phyloP scores from a whole-genome alignment of 2,888 invertebrate species.

The Notodonta ziczac region DNA sequence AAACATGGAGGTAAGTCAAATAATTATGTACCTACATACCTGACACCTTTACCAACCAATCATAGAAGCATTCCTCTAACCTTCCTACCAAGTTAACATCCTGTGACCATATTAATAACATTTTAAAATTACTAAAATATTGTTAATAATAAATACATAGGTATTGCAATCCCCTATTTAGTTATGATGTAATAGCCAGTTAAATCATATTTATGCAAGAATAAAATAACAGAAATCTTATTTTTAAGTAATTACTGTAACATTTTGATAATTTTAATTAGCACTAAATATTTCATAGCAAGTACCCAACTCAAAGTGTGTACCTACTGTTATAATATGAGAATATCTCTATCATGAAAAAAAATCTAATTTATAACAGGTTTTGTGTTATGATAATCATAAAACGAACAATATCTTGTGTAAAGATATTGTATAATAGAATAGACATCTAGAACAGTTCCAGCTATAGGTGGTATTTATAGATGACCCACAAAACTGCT shows the following conservation, averaged over 20 bases:
- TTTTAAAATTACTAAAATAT: neutral
- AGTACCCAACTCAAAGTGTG: no score
- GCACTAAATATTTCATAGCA: no score
- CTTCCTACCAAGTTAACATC: no score
- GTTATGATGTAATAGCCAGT: no score
- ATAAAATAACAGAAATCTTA: no score
- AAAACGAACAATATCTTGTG: neutral
- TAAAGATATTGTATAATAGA: slow-evolving; percentile 23
- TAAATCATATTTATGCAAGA: no score
- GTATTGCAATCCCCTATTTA: no score
- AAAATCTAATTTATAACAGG: neutral
- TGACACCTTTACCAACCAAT: neutral
- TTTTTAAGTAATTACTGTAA: no score
- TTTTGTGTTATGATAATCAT: neutral
- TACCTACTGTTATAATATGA: no score
- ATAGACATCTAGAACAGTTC: slow-evolving; percentile 34
- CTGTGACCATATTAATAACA: neutral
- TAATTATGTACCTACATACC: neutral
- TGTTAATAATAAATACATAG: neutral
- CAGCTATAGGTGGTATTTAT: slow-evolving; percentile 50
- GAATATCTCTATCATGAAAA: neutral
- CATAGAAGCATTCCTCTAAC: neutral
- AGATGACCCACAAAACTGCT: slow-evolving; percentile 53
- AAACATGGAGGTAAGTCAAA: slow-evolving; percentile 92
- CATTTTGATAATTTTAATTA: no score